Conservation (phyloP, 2,113 vertebrate genomes). For the Phasianus colchicus region DNA sequence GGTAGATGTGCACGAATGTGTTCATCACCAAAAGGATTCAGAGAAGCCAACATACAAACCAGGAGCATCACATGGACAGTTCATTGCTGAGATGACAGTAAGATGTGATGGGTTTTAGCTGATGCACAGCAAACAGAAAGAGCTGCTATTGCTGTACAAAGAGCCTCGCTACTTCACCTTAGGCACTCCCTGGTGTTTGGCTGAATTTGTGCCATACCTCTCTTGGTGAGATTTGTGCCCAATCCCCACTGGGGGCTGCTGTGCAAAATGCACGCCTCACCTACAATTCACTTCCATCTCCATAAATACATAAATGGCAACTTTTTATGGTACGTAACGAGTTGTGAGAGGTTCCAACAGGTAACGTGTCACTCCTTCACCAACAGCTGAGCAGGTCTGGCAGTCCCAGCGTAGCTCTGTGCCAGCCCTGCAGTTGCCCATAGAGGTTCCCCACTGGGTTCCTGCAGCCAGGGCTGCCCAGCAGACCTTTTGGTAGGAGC, state of each 20-base stretch:
- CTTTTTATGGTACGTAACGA: background rate
- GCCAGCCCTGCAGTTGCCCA: background rate
- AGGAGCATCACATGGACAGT: background rate
- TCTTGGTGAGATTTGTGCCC: background rate
- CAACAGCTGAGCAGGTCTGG: background rate
- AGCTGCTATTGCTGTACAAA: background rate
- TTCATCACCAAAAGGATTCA: background rate
- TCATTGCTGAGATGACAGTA: background rate
- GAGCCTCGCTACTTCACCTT: background rate
- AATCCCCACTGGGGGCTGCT: background rate
- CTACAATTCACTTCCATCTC: background rate
- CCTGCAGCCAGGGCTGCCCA: background rate
- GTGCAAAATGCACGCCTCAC: background rate
- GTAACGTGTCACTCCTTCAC: background rate
- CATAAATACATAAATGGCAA: background rate
- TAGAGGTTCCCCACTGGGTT: background rate
- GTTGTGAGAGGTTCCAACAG: background rate
- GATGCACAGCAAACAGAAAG: background rate
- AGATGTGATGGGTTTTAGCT: background rate
- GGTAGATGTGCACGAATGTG: background rate
- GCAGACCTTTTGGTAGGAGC: background rate
- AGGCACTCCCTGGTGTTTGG: background rate
- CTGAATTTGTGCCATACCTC: background rate
- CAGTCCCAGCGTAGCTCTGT: background rate
- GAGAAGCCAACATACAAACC: background rate